A percentile compares a stretch with the other conserved stretches of the same genome.
Evolutionary conservation across 2,113 vertebrate genomes (phyloP).

Genomic region (Tachuris rubrigastra): DNA sequence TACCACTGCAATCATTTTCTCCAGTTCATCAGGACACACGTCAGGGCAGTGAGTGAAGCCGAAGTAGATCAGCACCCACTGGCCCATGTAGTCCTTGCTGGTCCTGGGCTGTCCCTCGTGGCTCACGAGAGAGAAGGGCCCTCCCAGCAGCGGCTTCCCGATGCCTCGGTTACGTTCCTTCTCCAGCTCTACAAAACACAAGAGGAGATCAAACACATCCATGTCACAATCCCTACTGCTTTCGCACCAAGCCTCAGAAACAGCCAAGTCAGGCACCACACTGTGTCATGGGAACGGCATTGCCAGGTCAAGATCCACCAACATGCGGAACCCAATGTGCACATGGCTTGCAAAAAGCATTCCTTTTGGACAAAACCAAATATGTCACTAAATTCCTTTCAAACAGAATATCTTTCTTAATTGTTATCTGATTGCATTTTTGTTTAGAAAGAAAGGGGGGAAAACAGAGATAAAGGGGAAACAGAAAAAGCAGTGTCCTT

Average conservation of each 20-base stretch:
- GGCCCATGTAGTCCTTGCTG: conserved; percentile 86
- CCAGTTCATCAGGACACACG: conserved; percentile 94
- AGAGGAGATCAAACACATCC: not conserved
- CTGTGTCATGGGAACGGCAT: fast-evolving
- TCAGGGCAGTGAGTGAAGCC: conserved; percentile 98
- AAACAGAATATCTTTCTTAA: not conserved
- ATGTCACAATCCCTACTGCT: fast-evolving
- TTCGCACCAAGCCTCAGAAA: fast-evolving
- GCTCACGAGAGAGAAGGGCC: conserved; percentile 87
- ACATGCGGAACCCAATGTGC: fast-evolving
- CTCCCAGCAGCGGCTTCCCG: conserved; percentile 88
- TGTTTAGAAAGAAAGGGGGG: not conserved
- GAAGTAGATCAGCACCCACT: conserved; percentile 95
- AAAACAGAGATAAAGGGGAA: not conserved
- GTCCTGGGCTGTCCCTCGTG: conserved; percentile 82
- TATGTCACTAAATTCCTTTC: not conserved
- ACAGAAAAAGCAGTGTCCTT: not conserved
- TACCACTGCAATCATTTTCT: conserved; percentile 95
- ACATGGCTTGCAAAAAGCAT: not conserved
- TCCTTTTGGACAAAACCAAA: not conserved
- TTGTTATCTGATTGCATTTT: fast-evolving
- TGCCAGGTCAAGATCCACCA: not conserved
- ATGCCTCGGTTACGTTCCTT: conserved; percentile 82
- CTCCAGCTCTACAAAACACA: conserved; percentile 79
- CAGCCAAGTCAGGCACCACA: fast-evolving